phyloP scores from a whole-genome alignment of 2,888 invertebrate genomes.

The Eupithecia abbreviata region DNA sequence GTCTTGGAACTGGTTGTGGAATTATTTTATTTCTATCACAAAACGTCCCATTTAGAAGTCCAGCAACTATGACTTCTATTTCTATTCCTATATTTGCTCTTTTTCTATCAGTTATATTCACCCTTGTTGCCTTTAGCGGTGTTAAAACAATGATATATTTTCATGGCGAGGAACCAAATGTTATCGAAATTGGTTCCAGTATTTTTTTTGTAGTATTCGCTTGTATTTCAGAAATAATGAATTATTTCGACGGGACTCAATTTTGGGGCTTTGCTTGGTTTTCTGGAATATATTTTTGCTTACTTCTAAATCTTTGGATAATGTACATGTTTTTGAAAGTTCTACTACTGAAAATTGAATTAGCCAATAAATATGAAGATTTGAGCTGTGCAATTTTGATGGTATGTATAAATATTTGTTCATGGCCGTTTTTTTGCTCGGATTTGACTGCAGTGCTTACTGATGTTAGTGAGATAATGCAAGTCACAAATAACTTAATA shows the following conservation, averaged over 20 bases:
- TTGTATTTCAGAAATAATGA: constrained; percentile 67
- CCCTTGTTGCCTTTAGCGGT: constrained; percentile 65
- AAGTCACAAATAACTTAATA: constrained; percentile 62
- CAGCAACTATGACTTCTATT: constrained; percentile 72
- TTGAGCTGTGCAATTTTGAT: constrained; percentile 52
- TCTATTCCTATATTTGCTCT: constrained; percentile 60
- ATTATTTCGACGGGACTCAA: constrained; percentile 63
- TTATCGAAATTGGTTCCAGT: constrained; percentile 64
- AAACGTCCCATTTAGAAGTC: constrained; percentile 70
- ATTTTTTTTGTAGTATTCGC: constrained; percentile 63
- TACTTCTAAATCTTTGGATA: constrained; percentile 68
- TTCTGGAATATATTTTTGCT: constrained; percentile 59
- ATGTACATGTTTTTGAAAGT: constrained; percentile 62
- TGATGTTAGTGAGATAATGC: constrained; percentile 64
- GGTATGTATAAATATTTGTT: constrained; percentile 50
- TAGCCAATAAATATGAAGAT: constrained; percentile 53
- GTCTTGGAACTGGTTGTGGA: constrained; percentile 67
- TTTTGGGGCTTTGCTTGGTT: constrained; percentile 73
- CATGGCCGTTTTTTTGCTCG: constrained; percentile 70
- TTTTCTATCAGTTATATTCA: constrained; percentile 56
- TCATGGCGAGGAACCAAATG: constrained; percentile 71
- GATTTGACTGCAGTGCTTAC: constrained; percentile 64
- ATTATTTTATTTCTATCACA: constrained; percentile 64
- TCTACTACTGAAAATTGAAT: constrained; percentile 46
- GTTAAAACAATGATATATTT: constrained; percentile 74